Evolutionary conservation across 2,888 invertebrate genomes (phyloP), one percentile per base, ranked within the genome.

Genomic region (Ichneumoninae sp.): DNA sequence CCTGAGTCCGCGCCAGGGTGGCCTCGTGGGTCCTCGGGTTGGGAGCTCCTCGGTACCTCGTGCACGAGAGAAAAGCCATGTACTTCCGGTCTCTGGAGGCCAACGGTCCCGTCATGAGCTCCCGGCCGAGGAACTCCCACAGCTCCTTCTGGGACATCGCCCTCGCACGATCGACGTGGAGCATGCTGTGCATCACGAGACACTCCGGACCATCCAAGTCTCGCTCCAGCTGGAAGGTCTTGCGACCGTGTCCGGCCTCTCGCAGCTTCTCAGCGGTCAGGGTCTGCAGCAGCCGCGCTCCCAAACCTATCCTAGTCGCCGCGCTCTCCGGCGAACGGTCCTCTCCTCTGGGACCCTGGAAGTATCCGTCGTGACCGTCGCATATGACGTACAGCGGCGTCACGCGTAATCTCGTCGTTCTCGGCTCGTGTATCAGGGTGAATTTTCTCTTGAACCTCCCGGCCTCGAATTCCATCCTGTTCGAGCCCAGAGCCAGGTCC

Each of bases 41-140:
- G 70, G 95, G 95, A 3, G 95, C 94, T 5, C 96, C 96, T 89
- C 96, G 95, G 93, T 97, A 98, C 89, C 96, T 95, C 0, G 98
- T 98, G 93, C 98, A 98, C 0, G 98, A 97, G 87, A 98, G 95
- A 92, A 99, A 98, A 0, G 97, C 98, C 81, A 98, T 95, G 94
- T 97, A 98, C 93, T 99, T 99, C 87, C 96, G 95, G 88, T 96
- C 95, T 86, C 91, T 92, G 16, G 93, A 93, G 0, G 93, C 93
- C 16, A 93, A 84, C 0, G 93, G 93, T 0, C 93, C 93, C 10
- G 96, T 95, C 95, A 98, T 96, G 65, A 99, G 94, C 94, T 98
- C 98, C 87, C 97, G 95, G 1, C 97, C 98, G 92, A 98, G 96
- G 92, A 96, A 94, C 88, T 96, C 95, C 98, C 98, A 99, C 70